Percentiles rank a stretch among this genome's conserved stretches.
Conservation (phyloP, 2,888 invertebrate species). For the Eupithecia pulchellata region DNA sequence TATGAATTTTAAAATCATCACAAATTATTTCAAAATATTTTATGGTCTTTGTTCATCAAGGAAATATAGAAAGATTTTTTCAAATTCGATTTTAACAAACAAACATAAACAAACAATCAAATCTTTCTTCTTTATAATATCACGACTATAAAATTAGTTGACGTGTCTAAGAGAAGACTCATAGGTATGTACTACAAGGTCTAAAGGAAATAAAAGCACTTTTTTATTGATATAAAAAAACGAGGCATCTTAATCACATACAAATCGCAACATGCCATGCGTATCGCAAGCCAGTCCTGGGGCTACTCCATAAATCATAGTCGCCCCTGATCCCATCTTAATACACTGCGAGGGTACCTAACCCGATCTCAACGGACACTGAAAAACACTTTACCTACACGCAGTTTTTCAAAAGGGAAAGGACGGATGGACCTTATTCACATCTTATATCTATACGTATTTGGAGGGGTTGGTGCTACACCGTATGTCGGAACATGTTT, state of each 20-base stretch:
- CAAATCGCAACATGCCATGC: slow-evolving; percentile 21
- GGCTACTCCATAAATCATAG: slow-evolving; percentile 71
- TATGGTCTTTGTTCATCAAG: too few species aligned
- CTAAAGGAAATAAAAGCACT: too few species aligned
- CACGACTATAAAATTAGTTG: too few species aligned
- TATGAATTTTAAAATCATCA: too few species aligned
- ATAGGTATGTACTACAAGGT: too few species aligned
- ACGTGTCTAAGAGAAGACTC: too few species aligned
- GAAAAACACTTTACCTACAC: slow-evolving; percentile 63
- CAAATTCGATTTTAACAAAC: too few species aligned
- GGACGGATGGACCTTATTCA: slow-evolving; percentile 18
- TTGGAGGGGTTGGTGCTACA: background rate
- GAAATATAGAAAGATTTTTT: too few species aligned
- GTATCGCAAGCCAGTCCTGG: slow-evolving; percentile 53
- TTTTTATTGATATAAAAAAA: background rate
- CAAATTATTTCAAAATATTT: too few species aligned
- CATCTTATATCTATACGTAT: background rate
- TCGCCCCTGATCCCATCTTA: slow-evolving; percentile 72
- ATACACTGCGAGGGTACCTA: slow-evolving; percentile 76
- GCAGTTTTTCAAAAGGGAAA: slow-evolving; percentile 36
- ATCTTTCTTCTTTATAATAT: too few species aligned
- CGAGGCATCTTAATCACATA: background rate
- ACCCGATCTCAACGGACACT: slow-evolving; percentile 68
- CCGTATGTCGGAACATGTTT: slow-evolving; percentile 7
- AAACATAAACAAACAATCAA: too few species aligned